These are phyloP conservation scores for Triplophysa rosa DNA, from an alignment of 2,113 vertebrate species.

Conservation along the genomic window DNA sequence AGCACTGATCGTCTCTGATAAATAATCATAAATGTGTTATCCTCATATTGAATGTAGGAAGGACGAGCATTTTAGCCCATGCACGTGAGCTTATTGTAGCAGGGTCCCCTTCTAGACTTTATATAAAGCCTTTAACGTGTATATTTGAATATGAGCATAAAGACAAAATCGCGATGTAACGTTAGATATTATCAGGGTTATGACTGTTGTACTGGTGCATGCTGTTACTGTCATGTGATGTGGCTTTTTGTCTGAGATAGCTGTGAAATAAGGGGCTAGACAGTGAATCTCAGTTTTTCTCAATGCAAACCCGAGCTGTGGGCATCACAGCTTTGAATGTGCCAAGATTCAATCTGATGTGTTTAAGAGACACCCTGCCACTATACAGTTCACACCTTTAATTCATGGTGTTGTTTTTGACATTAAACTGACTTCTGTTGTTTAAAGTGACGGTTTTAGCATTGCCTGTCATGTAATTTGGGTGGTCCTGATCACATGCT, in stretches of 20 bases:
- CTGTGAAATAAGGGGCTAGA: conserved; percentile 14
- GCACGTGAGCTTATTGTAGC: background rate
- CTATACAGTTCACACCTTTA: background rate
- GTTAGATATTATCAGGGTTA: background rate
- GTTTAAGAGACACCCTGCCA: background rate
- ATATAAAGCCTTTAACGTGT: background rate
- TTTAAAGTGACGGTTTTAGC: background rate
- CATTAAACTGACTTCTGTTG: background rate
- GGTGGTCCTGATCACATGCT: background rate
- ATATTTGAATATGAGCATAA: background rate
- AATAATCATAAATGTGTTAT: background rate
- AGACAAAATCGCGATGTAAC: background rate
- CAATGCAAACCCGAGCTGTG: background rate
- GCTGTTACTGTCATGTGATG: background rate
- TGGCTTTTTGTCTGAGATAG: background rate
- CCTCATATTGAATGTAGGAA: background rate
- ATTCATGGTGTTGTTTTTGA: background rate
- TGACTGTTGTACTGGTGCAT: background rate
- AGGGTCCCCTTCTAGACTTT: background rate
- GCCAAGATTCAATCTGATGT: background rate
- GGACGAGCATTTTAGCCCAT: background rate
- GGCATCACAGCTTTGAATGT: background rate
- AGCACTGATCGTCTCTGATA: background rate
- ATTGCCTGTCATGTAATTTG: background rate
- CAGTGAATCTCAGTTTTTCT: conserved; percentile 10